Percentiles rank a stretch among this genome's conserved stretches.
Evolutionary conservation across 2,113 vertebrate genomes (phyloP).

Genomic region (Sorex fumeus): DNA sequence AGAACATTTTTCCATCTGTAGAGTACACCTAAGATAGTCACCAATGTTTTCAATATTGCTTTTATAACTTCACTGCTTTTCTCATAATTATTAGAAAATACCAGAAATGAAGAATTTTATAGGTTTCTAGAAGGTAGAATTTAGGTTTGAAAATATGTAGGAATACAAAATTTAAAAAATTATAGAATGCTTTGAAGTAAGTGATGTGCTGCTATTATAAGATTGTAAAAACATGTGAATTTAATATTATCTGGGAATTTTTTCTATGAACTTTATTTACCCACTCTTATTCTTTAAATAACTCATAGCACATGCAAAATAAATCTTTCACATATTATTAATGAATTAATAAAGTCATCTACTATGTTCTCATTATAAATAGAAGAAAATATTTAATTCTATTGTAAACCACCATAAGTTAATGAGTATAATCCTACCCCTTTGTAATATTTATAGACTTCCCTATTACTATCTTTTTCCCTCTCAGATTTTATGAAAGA

Average conservation of each 20-base stretch:
- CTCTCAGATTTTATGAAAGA: constrained; percentile 28
- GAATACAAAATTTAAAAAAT: background rate
- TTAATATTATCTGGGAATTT: background rate
- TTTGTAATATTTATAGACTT: background rate
- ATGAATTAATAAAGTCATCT: constrained; percentile 30
- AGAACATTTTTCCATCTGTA: background rate
- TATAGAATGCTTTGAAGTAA: constrained; percentile 41
- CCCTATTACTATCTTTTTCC: background rate
- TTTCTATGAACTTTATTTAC: constrained; percentile 22
- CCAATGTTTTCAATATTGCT: background rate
- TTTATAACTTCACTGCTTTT: background rate
- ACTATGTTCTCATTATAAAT: constrained; percentile 44
- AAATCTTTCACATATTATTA: constrained; percentile 40
- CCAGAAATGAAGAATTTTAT: constrained; percentile 1
- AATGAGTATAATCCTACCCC: constrained; percentile 49
- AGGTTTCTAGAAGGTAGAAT: constrained; percentile 31
- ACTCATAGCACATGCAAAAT: background rate
- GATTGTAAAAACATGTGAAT: constrained; percentile 44
- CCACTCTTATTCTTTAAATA: background rate
- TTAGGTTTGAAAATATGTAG: constrained; percentile 2
- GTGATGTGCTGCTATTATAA: constrained; percentile 45
- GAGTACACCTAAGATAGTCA: background rate
- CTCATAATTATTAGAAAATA: constrained; percentile 40
- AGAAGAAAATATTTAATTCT: constrained; percentile 39
- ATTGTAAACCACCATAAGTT: constrained; percentile 68